Evolutionary conservation across 2,888 invertebrate genomes (phyloP), one percentile per base, ranked within the genome.

Genomic region (Sclerodermus sp.): DNA sequence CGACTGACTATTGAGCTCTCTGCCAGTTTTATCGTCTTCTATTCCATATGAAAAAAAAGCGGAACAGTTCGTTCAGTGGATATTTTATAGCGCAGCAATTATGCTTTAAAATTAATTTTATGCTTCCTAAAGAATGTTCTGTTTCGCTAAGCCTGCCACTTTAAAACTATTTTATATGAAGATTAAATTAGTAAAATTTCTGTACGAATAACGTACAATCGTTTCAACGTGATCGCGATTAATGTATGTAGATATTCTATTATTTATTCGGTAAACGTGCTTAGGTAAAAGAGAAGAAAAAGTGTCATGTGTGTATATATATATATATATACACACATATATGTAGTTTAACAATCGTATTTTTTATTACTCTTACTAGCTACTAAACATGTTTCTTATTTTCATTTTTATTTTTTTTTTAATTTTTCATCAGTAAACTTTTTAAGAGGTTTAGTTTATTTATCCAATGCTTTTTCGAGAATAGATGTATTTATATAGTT

Each of bases 1-100:
- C 51, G 64, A 64, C 64, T 64, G 60, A 62, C 37, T 49, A 58
- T 50, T 47, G 45, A 61, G 61, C 64, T 65, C 58, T 62, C 60
- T 53, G 58, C 58, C 53, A 56, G 53, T 23, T 55, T 57, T 54
- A 56, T 62, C 51, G 60, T 60, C 57, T 64, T 65, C 58, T 60
- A 55, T 58, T 62, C 58, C 58, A 50, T 65, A 57, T 59, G 40
- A 10, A 30, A 54, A 44, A 23, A 49, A 53, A 56, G 58, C 60
- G 51, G 59, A 57, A 49, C 55, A 29, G 47, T 49, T 45, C 42
- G 53, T 47, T 60, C 43, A 51, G 43, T 41, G 45, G 45, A 54
- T 9, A 51, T 34, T 58, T 30, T 46, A 47, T 47, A n/a, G 45
- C 23, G 38, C 42, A 37, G 13, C 37, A n/a, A 36, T 39, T 47